These are phyloP conservation scores for Orchestia grillus DNA, from an alignment of 1,140 invertebrate species.

Conservation along the genomic window DNA sequence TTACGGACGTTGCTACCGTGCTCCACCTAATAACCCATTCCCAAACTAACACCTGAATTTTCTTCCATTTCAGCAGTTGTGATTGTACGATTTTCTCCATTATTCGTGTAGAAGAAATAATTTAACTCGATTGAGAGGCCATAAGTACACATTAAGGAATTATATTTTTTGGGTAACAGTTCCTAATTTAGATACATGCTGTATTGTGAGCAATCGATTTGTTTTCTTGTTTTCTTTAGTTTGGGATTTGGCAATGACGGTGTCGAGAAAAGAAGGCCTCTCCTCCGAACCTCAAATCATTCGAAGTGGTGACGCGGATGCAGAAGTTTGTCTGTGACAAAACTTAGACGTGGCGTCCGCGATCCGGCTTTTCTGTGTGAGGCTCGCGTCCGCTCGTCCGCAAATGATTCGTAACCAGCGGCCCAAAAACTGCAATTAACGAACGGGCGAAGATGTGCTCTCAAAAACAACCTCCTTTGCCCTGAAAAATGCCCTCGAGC, in stretches of 20 bases:
- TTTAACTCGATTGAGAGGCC: no score
- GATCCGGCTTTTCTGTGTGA: background rate
- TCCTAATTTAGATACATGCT: background rate
- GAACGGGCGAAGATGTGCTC: background rate
- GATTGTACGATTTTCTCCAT: no score
- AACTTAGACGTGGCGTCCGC: background rate
- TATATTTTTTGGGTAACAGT: background rate
- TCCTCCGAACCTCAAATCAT: slow-evolving; percentile 1
- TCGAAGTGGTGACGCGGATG: slow-evolving; percentile 37
- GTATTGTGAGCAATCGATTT: background rate
- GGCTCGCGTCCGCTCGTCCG: slow-evolving; percentile 15
- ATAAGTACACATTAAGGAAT: background rate
- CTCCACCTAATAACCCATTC: no score
- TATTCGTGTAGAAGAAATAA: no score
- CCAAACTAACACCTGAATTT: no score
- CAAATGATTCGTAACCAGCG: slow-evolving; percentile 29
- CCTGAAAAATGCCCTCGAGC: background rate
- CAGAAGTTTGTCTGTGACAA: background rate
- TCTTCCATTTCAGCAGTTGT: no score
- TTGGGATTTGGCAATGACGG: background rate
- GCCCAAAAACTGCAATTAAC: slow-evolving; percentile 30
- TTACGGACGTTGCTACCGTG: no score
- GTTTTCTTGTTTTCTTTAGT: background rate
- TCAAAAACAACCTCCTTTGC: slow-evolving; percentile 22
- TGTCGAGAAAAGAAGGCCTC: background rate